Conservation (phyloP, 2,113 vertebrate genomes). For the Beaufortia kweichowensis region DNA sequence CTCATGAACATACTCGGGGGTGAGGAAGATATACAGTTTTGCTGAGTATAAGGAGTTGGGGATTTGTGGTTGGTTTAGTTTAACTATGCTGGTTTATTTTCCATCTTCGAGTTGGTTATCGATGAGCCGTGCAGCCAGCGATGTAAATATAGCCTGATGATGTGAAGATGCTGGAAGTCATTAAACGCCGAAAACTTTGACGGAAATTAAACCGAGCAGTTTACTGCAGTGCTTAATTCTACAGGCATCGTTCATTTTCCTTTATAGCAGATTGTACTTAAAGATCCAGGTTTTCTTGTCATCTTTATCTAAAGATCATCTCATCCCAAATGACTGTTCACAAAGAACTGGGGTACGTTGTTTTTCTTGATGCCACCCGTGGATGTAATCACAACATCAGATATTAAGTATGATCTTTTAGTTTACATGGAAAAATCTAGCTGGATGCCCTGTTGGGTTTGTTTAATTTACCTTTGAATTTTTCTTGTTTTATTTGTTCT, state of each 20-base stretch:
- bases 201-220: conserved; percentile 27
- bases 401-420: neutral
- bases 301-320: neutral
- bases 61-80: conserved; percentile 39
- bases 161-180: conserved; percentile 26
- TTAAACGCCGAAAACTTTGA: neutral
- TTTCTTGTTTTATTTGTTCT: neutral
- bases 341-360: neutral
- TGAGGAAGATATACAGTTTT: conserved; percentile 10
- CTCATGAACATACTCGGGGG: conserved; percentile 8
- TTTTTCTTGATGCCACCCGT: neutral
- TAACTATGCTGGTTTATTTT: conserved; percentile 35
- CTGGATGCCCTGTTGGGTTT: conserved; percentile 12
- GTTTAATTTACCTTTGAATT: neutral
- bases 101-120: conserved; percentile 23
- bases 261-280: conserved; percentile 27
- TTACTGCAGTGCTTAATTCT: conserved; percentile 14
- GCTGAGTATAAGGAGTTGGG: conserved; percentile 26
- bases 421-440: neutral
- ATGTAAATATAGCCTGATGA: neutral
- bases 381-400: neutral
- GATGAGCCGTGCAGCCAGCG: conserved; percentile 16
- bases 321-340: neutral
- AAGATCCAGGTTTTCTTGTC: neutral
- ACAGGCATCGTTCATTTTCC: neutral